These are phyloP conservation scores for Streptopelia turtur DNA, from an alignment of 2,797 vertebrate genomes.

Conservation along the genomic window DNA sequence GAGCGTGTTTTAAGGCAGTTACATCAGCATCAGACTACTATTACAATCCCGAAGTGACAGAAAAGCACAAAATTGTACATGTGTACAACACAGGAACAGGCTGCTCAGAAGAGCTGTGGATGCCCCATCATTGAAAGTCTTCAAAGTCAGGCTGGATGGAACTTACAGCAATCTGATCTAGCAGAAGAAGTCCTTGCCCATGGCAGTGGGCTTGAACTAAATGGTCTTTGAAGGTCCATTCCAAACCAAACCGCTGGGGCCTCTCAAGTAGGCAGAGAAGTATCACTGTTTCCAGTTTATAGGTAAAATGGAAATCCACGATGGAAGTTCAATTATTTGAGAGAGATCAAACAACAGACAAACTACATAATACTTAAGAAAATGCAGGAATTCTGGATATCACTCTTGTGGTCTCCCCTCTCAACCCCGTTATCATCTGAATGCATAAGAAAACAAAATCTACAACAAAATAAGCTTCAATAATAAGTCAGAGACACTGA, in stretches of 20 bases:
- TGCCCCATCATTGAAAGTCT: neutral
- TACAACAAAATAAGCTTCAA: neutral
- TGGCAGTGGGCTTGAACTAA: neutral
- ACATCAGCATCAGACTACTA: neutral
- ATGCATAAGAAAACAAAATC: neutral
- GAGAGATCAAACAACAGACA: neutral
- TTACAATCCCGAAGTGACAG: neutral
- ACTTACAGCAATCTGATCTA: neutral
- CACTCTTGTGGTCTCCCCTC: neutral
- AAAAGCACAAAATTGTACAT: neutral
- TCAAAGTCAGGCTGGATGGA: neutral
- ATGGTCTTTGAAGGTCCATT: neutral
- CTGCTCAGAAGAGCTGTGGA: neutral
- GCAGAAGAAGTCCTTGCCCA: neutral
- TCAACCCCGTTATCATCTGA: neutral
- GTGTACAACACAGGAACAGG: neutral
- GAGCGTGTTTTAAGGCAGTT: accelerated
- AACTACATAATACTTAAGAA: neutral
- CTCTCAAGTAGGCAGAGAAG: neutral
- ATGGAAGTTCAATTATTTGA: neutral
- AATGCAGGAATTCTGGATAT: neutral
- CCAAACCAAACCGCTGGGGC: neutral
- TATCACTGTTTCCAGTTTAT: neutral
- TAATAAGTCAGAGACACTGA: neutral
- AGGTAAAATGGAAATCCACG: neutral